phyloP scores from a whole-genome alignment of 1,140 invertebrate species.

The Brachionus plicatilis region DNA sequence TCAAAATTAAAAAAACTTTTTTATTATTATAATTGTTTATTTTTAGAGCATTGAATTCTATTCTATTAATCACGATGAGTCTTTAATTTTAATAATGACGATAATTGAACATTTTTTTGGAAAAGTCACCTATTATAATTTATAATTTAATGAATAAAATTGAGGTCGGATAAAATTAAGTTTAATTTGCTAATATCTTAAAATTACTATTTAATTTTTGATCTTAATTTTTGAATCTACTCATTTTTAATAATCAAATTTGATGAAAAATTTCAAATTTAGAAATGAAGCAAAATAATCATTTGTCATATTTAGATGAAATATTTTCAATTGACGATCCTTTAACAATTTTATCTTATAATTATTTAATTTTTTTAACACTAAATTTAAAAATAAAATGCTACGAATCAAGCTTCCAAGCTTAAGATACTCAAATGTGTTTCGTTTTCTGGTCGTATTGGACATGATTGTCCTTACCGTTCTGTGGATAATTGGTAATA shows the following conservation, averaged over 20 bases:
- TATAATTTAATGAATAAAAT: too few species aligned
- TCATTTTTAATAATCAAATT: neutral
- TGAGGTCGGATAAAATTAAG: neutral
- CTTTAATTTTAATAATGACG: too few species aligned
- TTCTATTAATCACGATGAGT: too few species aligned
- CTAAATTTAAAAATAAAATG: neutral
- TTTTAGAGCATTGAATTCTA: too few species aligned
- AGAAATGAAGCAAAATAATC: neutral
- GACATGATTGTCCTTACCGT: neutral
- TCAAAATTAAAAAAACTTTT: too few species aligned
- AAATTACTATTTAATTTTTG: neutral
- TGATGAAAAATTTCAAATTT: neutral
- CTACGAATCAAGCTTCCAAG: neutral
- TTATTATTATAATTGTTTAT: too few species aligned
- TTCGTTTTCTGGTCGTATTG: neutral
- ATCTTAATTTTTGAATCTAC: neutral
- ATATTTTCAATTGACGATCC: neutral
- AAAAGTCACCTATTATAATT: too few species aligned
- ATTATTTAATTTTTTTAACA: neutral
- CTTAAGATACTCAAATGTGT: constrained; percentile 31
- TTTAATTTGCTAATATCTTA: neutral
- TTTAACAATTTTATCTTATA: neutral
- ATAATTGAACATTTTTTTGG: too few species aligned
- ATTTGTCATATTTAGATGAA: neutral
- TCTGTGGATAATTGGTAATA: constrained; percentile 37